Evolutionary conservation across 2,888 invertebrate species (phyloP).

Genomic region (Agrypnus murinus): DNA sequence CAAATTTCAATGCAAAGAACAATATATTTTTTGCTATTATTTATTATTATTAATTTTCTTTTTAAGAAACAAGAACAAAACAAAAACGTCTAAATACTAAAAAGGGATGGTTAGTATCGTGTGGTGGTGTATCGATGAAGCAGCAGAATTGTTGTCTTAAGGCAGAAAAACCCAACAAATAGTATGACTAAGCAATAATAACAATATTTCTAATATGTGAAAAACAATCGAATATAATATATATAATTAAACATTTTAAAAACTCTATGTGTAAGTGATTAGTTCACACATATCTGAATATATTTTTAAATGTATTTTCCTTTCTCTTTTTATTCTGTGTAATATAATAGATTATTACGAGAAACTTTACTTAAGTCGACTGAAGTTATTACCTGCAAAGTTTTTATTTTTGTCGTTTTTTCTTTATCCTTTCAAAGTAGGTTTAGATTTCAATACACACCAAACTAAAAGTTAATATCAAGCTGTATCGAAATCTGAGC

Average conservation of each 20-base stretch:
- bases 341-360: slow-evolving; percentile 53
- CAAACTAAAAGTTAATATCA: slow-evolving; percentile 1
- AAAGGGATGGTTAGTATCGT: background rate
- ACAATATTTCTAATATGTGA: slow-evolving; percentile 59
- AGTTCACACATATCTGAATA: slow-evolving; percentile 65
- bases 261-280: slow-evolving; percentile 57
- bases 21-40: no score
- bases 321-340: slow-evolving; percentile 52
- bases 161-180: slow-evolving; percentile 62
- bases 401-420: slow-evolving; percentile 53
- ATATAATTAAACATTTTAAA: background rate
- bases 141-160: slow-evolving; percentile 21
- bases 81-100: no score
- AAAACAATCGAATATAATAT: slow-evolving; percentile 27
- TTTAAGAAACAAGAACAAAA: no score
- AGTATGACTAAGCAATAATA: slow-evolving; percentile 70
- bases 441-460: background rate
- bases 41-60: no score
- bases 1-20: no score
- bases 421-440: slow-evolving; percentile 47
- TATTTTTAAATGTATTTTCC: slow-evolving; percentile 56
- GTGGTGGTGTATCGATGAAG: slow-evolving; percentile 3
- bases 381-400: slow-evolving; percentile 54
- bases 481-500: slow-evolving; percentile 40
- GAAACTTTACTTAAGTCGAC: slow-evolving; percentile 62